These are phyloP conservation scores for Lamprologus sp. DNA, from an alignment of 2,113 vertebrate genomes.

Conservation along the genomic window DNA sequence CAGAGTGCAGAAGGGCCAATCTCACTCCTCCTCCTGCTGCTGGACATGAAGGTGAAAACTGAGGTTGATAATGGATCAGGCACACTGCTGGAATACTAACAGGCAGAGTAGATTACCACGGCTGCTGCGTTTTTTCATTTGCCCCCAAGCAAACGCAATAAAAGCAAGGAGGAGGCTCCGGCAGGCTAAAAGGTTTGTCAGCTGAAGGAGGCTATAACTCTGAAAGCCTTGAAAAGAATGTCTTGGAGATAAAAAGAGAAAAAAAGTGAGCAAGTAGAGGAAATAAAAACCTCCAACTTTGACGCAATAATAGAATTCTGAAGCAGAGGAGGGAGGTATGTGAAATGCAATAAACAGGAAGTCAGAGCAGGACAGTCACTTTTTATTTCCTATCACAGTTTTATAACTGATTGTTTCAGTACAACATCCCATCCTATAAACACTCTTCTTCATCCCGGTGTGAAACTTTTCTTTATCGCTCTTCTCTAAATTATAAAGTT, in stretches of 20 bases:
- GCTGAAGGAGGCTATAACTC: constrained; percentile 40
- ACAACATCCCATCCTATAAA: not conserved
- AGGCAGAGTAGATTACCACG: constrained; percentile 34
- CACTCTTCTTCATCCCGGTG: not conserved
- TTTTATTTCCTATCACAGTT: not conserved
- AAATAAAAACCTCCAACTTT: constrained; percentile 20
- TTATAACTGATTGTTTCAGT: not conserved
- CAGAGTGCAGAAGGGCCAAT: not conserved
- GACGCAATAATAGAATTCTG: not conserved
- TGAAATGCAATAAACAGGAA: not conserved
- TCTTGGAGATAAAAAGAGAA: not conserved
- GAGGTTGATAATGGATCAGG: constrained; percentile 43
- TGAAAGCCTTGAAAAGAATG: constrained; percentile 28
- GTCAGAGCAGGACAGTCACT: not conserved
- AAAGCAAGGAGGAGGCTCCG: not conserved
- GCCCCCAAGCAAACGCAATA: constrained; percentile 44
- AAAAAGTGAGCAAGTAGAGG: not conserved
- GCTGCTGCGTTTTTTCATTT: constrained; percentile 12
- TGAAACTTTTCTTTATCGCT: not conserved
- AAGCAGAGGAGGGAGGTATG: not conserved
- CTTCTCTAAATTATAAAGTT: not conserved
- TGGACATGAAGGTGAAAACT: constrained; percentile 41
- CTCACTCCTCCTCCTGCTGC: constrained; percentile 10
- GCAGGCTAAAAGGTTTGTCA: constrained; percentile 23
- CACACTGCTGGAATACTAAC: constrained; percentile 47